These are phyloP conservation scores for Hapalemur alaotrensis DNA, from an alignment of 2,797 vertebrate species.

Conservation along the genomic window DNA sequence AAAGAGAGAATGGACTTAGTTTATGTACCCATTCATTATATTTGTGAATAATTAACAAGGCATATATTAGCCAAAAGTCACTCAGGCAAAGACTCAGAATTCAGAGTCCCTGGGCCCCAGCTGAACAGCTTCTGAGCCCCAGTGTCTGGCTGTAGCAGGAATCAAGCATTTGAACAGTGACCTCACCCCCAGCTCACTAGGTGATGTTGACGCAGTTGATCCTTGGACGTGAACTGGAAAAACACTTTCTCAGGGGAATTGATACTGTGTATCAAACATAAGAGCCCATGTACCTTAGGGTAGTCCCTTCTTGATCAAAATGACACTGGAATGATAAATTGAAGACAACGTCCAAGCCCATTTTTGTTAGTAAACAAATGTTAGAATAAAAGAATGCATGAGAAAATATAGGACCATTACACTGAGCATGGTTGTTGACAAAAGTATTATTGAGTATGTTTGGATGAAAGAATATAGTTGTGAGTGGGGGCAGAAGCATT, in stretches of 20 bases:
- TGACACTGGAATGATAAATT: neutral
- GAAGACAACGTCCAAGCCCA: neutral
- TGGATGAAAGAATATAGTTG: no score
- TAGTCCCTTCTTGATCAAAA: neutral
- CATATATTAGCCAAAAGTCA: neutral
- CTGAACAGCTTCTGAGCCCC: neutral
- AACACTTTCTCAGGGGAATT: neutral
- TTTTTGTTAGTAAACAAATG: neutral
- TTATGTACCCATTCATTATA: neutral
- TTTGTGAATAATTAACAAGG: neutral
- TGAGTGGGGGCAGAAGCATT: neutral
- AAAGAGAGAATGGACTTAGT: neutral
- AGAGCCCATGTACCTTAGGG: neutral
- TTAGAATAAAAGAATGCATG: neutral
- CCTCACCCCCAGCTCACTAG: no score
- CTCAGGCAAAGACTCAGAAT: neutral
- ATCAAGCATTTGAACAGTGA: neutral
- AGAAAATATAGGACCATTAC: neutral
- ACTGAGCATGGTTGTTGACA: no score
- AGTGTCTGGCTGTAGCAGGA: neutral
- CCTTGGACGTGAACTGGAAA: neutral
- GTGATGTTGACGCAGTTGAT: neutral
- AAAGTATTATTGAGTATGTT: neutral
- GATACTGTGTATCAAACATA: neutral
- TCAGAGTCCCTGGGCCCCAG: no score